A percentile compares a stretch with the other conserved stretches of the same genome.
phyloP scores from a whole-genome alignment of 2,888 invertebrate species.

The Teleogryllus oceanicus region DNA sequence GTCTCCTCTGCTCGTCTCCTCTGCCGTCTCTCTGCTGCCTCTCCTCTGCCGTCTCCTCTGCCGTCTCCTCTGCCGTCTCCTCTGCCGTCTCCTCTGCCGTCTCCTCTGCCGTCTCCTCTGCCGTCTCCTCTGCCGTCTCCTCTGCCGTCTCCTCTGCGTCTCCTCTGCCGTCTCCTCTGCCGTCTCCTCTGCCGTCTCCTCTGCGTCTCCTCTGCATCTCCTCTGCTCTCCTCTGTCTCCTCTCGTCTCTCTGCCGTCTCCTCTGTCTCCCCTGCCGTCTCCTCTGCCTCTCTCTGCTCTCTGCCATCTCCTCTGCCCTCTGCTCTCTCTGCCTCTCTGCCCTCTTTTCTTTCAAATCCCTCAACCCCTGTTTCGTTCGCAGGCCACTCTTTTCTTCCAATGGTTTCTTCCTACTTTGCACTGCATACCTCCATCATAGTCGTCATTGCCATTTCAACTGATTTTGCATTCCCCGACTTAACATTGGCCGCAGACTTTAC shows the following conservation, averaged over 20 bases:
- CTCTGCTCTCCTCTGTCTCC: background rate
- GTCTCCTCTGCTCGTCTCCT: no score
- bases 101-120: background rate
- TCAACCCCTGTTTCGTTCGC: background rate
- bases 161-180: background rate
- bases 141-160: background rate
- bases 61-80: background rate
- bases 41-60: background rate
- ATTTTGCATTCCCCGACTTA: no score
- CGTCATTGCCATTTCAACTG: no score
- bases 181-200: background rate
- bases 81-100: background rate
- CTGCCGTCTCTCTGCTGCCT: background rate
- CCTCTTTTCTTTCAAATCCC: background rate
- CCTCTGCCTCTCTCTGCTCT: background rate
- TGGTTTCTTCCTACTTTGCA: background rate
- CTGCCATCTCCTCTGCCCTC: background rate
- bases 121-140: background rate
- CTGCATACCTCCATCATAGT: background rate
- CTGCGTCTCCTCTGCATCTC: background rate
- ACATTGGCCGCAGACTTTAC: no score
- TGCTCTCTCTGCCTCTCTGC: background rate
- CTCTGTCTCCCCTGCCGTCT: background rate
- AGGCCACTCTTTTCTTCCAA: background rate
- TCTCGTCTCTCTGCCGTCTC: background rate